phyloP scores from a whole-genome alignment of 2,888 invertebrate species.

The Embidobia sp. region DNA sequence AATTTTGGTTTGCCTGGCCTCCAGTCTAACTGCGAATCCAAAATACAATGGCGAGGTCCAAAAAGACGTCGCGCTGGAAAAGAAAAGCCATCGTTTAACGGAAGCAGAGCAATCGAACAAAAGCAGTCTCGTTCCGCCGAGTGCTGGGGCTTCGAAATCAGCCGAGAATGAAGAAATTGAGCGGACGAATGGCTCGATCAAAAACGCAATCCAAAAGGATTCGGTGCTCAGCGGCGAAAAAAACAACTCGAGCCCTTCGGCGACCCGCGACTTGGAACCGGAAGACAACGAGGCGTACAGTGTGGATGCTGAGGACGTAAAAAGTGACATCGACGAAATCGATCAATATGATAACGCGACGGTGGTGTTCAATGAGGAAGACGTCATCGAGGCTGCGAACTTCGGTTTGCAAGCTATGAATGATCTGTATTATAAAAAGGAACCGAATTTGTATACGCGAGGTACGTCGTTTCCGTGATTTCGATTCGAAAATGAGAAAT shows the following conservation, averaged over 20 bases:
- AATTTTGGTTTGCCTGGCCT: constrained; percentile 19
- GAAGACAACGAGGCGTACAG: background rate
- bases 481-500: no score
- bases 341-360: constrained; percentile 39
- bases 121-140: constrained; percentile 5
- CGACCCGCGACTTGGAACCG: background rate
- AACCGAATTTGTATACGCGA: constrained; percentile 84
- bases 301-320: constrained; percentile 1
- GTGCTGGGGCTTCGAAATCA: background rate
- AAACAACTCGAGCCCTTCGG: no score
- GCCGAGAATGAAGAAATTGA: constrained; percentile 24
- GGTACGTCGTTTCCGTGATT: no score
- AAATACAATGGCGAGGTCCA: constrained; percentile 25
- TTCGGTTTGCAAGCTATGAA: constrained; percentile 87
- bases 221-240: no score
- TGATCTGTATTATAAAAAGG: constrained; percentile 84
- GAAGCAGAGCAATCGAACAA: background rate
- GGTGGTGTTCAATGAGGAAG: constrained; percentile 74
- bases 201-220: no score
- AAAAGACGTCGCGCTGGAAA: constrained; percentile 36
- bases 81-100: background rate
- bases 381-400: constrained; percentile 86
- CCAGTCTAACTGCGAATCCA: constrained; percentile 3
- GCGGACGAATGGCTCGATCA: constrained; percentile 54
- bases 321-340: constrained; percentile 49